Evolutionary conservation across 1,140 invertebrate species (phyloP), one percentile per base, ranked within the genome.

Genomic region (Harpegnathos saltator): DNA sequence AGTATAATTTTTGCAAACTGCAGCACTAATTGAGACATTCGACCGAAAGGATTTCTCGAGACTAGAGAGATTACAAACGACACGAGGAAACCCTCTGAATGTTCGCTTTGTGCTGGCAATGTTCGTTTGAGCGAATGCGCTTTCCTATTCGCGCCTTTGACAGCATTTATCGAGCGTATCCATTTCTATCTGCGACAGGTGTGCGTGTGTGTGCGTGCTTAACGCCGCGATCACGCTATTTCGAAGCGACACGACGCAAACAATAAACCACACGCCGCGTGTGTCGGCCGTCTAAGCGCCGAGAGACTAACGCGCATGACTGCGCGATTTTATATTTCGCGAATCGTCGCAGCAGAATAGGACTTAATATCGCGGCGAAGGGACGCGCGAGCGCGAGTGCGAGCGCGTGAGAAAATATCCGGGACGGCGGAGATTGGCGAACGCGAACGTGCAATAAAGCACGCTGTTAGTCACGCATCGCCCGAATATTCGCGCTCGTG

Each of bases 401-500:
- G 1, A 1, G 29, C 29, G 68, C 83, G 83, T 89, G 87, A 85
- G 86, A 89, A 89, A 85, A 19, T 83, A 69, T 78, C 19, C 56
- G 65, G 29, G 66, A 17, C 62, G 26, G 48, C 38, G 44, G 75
- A 81, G 83, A 83, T 85, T 44, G 52, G 80, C 71, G n/a, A n/a
- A n/a, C n/a, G 58, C 58, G 73, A 89, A 88, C 63, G 61, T 72
- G 87, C 74, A 81, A 89, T 88, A 88, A 89, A 89, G 68, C 87
- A 83, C 71, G 82, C 33, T 12, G 86, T 89, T 89, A 89, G 87
- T 89, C 87, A 89, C 86, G 87, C 77, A 89, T 85, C 86, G 87
- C 61, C 33, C 83, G 85, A 65, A 54, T 63, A 50, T 56, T 68
- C n/a, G n/a, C n/a, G n/a, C n/a, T n/a, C n/a, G n/a, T 61, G 61